Percentiles rank a stretch among this genome's conserved stretches.
Evolutionary conservation across 2,797 vertebrate species (phyloP).

Genomic region (Chiroxiphia lanceolata): DNA sequence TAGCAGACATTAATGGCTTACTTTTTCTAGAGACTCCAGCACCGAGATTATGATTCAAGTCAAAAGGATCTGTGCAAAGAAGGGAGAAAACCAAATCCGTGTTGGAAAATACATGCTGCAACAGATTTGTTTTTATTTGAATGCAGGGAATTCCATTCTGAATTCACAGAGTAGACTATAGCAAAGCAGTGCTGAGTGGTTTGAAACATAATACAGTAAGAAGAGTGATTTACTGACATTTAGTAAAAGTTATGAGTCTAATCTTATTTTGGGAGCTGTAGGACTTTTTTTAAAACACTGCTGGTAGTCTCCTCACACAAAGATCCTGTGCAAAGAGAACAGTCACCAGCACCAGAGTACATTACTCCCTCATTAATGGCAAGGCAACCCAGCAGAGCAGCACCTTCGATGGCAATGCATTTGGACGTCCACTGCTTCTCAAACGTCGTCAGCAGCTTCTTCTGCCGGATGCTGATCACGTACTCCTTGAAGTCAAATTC

Average conservation of each 20-base stretch:
- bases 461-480: conserved; percentile 97
- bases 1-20: conserved; percentile 73
- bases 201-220: not conserved
- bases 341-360: not conserved
- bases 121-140: not conserved
- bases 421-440: conserved; percentile 99
- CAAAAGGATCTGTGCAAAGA: conserved; percentile 89
- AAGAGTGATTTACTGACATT: not conserved
- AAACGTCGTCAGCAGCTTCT: conserved; percentile 93
- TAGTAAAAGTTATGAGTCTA: not conserved
- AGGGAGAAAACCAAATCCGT: not conserved
- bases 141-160: not conserved
- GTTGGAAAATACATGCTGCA: not conserved
- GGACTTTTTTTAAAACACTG: not conserved
- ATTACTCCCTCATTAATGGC: not conserved
- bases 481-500: conserved; percentile 98
- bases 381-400: not conserved
- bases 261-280: not conserved
- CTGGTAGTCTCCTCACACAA: not conserved
- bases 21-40: conserved; percentile 99
- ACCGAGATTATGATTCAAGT: conserved; percentile 98
- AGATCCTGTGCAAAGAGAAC: not conserved
- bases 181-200: not conserved
- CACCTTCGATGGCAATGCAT: conserved; percentile 98
- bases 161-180: not conserved